phyloP scores from a whole-genome alignment of 2,797 vertebrate species.

The Austrolebias charrua region DNA sequence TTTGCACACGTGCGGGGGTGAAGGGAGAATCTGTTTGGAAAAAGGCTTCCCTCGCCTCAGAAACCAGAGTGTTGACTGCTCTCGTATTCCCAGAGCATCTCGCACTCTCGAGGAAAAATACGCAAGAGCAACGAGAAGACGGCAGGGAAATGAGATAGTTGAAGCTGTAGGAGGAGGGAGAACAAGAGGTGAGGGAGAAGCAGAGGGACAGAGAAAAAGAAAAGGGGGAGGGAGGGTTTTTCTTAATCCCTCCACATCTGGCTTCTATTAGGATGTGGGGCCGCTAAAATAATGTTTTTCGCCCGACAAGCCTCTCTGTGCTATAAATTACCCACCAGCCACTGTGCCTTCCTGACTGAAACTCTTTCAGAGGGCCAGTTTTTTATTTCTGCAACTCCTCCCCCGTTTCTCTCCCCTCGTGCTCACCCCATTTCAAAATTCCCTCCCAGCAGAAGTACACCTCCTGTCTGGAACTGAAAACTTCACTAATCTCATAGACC shows the following conservation, averaged over 20 bases:
- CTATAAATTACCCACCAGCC: slow-evolving; percentile 86
- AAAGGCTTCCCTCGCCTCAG: slow-evolving; percentile 65
- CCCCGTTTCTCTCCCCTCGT: slow-evolving; percentile 24
- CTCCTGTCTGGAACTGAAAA: slow-evolving; percentile 42
- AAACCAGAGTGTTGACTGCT: slow-evolving; percentile 71
- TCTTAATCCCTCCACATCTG: slow-evolving; percentile 84
- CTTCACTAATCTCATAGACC: neutral
- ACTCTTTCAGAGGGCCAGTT: slow-evolving; percentile 69
- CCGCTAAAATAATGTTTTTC: slow-evolving; percentile 88
- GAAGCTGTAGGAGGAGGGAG: slow-evolving; percentile 21
- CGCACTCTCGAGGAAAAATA: slow-evolving; percentile 68
- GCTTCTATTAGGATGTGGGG: slow-evolving; percentile 83
- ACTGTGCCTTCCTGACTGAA: slow-evolving; percentile 78
- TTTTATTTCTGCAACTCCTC: slow-evolving; percentile 60
- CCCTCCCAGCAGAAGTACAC: slow-evolving; percentile 40
- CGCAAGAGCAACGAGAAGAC: slow-evolving; percentile 48
- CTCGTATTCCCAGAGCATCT: slow-evolving; percentile 64
- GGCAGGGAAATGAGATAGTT: slow-evolving; percentile 61
- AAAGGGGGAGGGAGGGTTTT: slow-evolving; percentile 71
- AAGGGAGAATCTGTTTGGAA: slow-evolving; percentile 58
- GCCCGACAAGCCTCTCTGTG: slow-evolving; percentile 85
- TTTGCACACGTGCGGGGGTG: slow-evolving; percentile 44
- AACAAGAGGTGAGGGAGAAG: slow-evolving; percentile 14
- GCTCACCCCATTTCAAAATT: slow-evolving; percentile 56
- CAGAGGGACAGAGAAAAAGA: slow-evolving; percentile 40